Percentiles rank a stretch among this genome's conserved stretches.
phyloP scores from a whole-genome alignment of 2,888 invertebrate genomes.

The Auanema sp. region DNA sequence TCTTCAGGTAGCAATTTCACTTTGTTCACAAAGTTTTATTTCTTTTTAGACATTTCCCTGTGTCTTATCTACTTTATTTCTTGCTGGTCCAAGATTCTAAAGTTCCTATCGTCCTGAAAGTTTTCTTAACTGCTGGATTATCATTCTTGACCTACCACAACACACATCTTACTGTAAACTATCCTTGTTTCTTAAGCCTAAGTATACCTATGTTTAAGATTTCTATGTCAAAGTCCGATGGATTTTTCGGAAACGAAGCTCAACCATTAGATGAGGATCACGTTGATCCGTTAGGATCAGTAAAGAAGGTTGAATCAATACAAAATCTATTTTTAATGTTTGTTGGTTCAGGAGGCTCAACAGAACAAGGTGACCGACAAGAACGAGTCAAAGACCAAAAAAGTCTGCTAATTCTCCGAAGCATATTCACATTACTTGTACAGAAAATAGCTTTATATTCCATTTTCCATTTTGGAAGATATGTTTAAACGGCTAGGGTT shows the following conservation, averaged over 20 bases:
- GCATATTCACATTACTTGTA: no score
- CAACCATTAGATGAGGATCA: conserved; percentile 43
- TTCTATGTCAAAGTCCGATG: conserved; percentile 46
- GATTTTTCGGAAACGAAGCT: conserved; percentile 48
- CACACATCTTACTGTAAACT: conserved; percentile 46
- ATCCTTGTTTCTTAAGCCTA: background rate
- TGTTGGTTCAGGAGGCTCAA: no score
- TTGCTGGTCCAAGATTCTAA: conserved; percentile 37
- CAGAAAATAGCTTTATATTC: no score
- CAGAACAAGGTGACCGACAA: no score
- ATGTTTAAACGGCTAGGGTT: no score
- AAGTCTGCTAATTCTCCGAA: no score
- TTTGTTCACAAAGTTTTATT: background rate
- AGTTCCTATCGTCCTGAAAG: conserved; percentile 35
- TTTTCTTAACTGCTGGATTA: conserved; percentile 39
- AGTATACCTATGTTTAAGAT: conserved; percentile 20
- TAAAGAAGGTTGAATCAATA: conserved; percentile 29
- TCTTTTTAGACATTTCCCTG: conserved; percentile 42
- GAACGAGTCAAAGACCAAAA: no score
- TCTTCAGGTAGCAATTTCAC: conserved; percentile 29
- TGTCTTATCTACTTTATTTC: conserved; percentile 43
- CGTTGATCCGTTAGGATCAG: conserved; percentile 47
- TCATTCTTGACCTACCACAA: conserved; percentile 50
- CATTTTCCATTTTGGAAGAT: no score
- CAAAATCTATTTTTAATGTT: no score